Evolutionary conservation across 1,140 invertebrate species (phyloP).

Genomic region (Drosophila dunni): DNA sequence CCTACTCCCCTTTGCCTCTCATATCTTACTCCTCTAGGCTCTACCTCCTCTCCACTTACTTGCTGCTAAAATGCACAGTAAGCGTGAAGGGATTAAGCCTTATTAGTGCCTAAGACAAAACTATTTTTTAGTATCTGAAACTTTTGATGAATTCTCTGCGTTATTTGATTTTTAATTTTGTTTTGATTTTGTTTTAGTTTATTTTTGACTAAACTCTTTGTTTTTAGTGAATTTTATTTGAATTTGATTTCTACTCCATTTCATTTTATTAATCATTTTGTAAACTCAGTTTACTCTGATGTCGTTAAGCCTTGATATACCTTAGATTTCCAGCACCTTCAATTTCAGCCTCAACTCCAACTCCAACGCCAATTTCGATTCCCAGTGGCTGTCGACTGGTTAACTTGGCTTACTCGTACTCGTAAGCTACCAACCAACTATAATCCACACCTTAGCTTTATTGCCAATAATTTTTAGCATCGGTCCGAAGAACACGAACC

Average conservation of each 20-base stretch:
- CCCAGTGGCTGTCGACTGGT: slow-evolving; percentile 29
- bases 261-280: background rate
- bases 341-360: background rate
- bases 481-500: slow-evolving; percentile 76
- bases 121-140: slow-evolving; percentile 8
- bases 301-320: slow-evolving; percentile 25
- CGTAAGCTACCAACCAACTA: slow-evolving; percentile 62
- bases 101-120: slow-evolving; percentile 65
- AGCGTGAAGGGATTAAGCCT: slow-evolving; percentile 81
- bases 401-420: slow-evolving; percentile 26
- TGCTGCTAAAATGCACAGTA: slow-evolving; percentile 59
- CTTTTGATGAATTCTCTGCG: background rate
- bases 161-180: too few relatives aligned
- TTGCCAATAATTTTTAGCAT: slow-evolving; percentile 76
- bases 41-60: slow-evolving; percentile 7
- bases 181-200: too few relatives aligned
- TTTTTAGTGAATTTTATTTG: background rate
- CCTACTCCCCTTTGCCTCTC: background rate
- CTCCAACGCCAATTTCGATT: background rate
- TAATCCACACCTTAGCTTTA: slow-evolving; percentile 82
- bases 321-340: slow-evolving; percentile 7
- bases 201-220: too few relatives aligned
- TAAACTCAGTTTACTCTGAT: slow-evolving; percentile 10
- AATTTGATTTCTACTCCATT: background rate
- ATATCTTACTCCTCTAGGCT: background rate